Base-by-base conservation (phyloP, 2,113 vertebrate genomes). In the Sinocyclocheilus grahami region DNA sequence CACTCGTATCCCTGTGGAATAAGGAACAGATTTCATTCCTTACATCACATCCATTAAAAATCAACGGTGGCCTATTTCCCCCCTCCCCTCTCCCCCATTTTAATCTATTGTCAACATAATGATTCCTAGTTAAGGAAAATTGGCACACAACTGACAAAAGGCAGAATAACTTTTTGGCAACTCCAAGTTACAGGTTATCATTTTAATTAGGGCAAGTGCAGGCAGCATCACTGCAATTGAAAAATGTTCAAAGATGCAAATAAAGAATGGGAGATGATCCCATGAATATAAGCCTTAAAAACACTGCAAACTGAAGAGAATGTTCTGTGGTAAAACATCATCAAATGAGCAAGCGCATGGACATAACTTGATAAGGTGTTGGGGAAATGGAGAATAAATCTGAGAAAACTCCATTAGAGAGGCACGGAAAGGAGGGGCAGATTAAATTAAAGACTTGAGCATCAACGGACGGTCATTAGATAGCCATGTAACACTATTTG, bases 201-300 rank as follows among this genome's bases (percentile, higher is more conserved):
- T 82, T 53, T 69, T 33, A 55, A 63, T 53, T 53, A 33, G 30
- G 63, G 80, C 80, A 82, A 67, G 62, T 67, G 22, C 79, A 82
- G 79, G 24, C 79, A 82, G 5, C 39, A 46, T 27, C 63, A 71
- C n/a, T 51, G 30, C 24, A 51, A 53, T 71, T 71, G 22, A 69
- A 46, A 65, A 30, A 65, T 12, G 7, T 30, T 48, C 13, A 46
- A 42, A 63, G 8, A 14, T 46, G 37, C 60, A 63, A 81, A 81
- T 46, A 63, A 81, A 81, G 51, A 65, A 81, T 1, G 14, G n/a
- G 60, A 65, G 7, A 65, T 3, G 6, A 27, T 65, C 78, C 78
- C 30, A 3, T 33, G 18, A 39, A 80, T 24, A 62, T 3, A 5
- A 78, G 27, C 16, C 24, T 55, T 18, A 22, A 55, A 65, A 63